Evolutionary conservation across 2,797 vertebrate genomes (phyloP).

Genomic region (Enteromius radiatus): DNA sequence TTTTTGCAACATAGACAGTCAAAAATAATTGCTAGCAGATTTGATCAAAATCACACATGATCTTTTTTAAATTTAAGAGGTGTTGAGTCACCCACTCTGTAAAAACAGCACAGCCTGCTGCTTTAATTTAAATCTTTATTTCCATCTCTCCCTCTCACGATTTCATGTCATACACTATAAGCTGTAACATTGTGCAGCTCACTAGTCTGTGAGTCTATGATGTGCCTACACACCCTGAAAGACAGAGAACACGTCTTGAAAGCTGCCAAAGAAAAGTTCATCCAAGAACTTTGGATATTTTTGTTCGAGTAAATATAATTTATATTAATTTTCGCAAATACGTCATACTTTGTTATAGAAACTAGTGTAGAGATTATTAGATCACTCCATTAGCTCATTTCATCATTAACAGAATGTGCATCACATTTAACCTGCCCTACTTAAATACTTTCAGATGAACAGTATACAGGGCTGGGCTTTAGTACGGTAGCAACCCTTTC

Average conservation of each 20-base stretch:
- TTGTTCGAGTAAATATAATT: neutral
- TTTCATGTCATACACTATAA: neutral
- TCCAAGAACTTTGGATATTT: neutral
- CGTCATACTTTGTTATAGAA: neutral
- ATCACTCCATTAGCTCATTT: neutral
- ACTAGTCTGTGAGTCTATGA: neutral
- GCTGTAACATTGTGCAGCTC: neutral
- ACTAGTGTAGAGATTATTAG: neutral
- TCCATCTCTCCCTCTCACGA: conserved; percentile 13
- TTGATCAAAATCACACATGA: neutral
- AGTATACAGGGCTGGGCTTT: neutral
- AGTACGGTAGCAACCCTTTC: neutral
- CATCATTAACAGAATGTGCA: neutral
- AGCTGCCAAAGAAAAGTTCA: conserved; percentile 24
- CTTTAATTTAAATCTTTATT: neutral
- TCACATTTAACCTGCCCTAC: neutral
- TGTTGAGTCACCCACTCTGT: conserved; percentile 20
- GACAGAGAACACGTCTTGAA: neutral
- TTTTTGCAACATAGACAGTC: neutral
- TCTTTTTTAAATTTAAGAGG: neutral
- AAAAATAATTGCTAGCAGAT: conserved; percentile 15
- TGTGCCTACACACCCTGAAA: neutral
- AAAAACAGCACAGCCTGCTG: neutral
- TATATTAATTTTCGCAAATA: neutral
- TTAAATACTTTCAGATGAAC: neutral